Base-by-base conservation (phyloP, 2,888 invertebrate genomes). In the Ischnura elegans region DNA sequence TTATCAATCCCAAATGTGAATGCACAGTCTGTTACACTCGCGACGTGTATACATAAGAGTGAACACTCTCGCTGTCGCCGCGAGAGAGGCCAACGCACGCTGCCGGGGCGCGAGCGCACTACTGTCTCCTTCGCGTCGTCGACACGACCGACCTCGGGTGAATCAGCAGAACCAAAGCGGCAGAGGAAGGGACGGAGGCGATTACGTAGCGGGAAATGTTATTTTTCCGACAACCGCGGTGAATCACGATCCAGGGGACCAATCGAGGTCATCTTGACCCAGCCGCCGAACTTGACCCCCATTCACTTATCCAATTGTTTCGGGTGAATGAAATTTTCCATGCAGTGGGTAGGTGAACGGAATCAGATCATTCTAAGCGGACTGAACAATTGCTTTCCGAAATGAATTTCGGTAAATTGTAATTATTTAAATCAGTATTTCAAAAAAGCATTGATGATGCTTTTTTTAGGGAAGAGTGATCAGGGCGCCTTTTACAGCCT, bases 141-240 rank as follows among this genome's bases (percentile, higher is more conserved):
- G 51, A 19, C 76, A 36, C 36, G 10, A 76, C 76, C 76, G 36
- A 36, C 76, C 76, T n/a, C n/a, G n/a, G 36, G 76, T 76, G 76
- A 76, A 76, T 76, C 76, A 76, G 29, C 76, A 36, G 76, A 3
- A 29, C 76, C 0, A 10, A 76, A 61, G 8, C 6, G 25, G 76
- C 10, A 36, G 10, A 36, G 36, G 16, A 76, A 61, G 55, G 3
- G 6, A 36, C 13, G n/a, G 61, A 25, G 10, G 76, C 29, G 76
- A 25, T 76, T 76, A 76, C 76, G 76, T 76, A 76, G 76, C 36
- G 36, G 76, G 76, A 76, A 76, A 76, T 76, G 76, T 36, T 76
- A 61, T 36, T 76, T 76, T 76, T 36, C 76, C 76, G 36, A n/a
- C 29, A 36, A 36, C 10, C 36, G 36, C 10, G 76, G 36, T 76